These are phyloP conservation scores for Brachymystax lenok DNA, from an alignment of 2,797 vertebrate species.

Conservation along the genomic window DNA sequence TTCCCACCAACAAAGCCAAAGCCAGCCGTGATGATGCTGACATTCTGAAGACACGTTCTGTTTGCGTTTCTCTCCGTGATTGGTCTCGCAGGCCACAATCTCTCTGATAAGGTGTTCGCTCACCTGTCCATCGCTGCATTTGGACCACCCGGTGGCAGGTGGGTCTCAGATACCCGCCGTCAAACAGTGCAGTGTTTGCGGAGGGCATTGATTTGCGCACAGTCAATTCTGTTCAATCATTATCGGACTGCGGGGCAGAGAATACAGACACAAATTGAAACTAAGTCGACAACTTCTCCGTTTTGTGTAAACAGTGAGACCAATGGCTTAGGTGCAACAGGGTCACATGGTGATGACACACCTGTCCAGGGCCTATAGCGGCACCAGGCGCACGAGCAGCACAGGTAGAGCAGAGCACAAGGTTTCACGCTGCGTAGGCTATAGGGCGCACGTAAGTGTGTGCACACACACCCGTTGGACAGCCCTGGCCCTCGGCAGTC, in stretches of 20 bases:
- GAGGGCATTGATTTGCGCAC: conserved; percentile 74
- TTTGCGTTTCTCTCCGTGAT: conserved; percentile 3
- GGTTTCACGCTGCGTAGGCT: conserved; percentile 43
- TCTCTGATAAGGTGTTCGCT: conserved; percentile 16
- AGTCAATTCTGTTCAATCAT: conserved; percentile 65
- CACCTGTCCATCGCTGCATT: conserved; percentile 37
- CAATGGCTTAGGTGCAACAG: conserved; percentile 67
- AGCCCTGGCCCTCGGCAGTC: conserved; percentile 64
- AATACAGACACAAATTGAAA: conserved; percentile 48
- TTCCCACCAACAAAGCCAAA: neutral
- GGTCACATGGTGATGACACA: conserved; percentile 83
- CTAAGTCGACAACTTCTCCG: conserved; percentile 47
- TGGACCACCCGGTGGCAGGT: conserved; percentile 13
- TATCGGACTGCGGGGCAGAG: conserved; percentile 52
- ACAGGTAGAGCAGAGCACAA: conserved; percentile 62
- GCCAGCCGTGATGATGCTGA: neutral
- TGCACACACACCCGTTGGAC: conserved; percentile 34
- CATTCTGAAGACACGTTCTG: neutral
- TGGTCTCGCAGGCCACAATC: conserved; percentile 5
- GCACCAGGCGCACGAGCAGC: conserved; percentile 55
- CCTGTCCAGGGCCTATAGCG: conserved; percentile 64
- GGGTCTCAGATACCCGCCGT: conserved; percentile 52
- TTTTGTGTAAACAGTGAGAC: conserved; percentile 73
- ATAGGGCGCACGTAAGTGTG: conserved; percentile 57
- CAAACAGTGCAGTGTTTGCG: conserved; percentile 71